Evolutionary conservation across 2,113 vertebrate species (phyloP).

Genomic region (Ursus arctos): DNA sequence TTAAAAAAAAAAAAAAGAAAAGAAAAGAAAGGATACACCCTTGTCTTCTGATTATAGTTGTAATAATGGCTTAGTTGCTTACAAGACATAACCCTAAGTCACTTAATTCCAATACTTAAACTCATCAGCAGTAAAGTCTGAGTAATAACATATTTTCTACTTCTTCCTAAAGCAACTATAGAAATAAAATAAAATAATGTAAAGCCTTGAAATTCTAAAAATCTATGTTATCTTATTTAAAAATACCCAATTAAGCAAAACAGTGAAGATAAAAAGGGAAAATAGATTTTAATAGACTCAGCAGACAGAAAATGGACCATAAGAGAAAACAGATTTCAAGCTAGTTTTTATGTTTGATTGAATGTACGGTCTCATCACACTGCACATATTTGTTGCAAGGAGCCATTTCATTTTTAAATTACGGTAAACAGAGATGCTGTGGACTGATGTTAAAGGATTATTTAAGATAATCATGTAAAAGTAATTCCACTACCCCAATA

Average conservation of each 20-base stretch:
- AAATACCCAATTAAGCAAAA: constrained; percentile 60
- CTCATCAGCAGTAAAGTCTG: background rate
- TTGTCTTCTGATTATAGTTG: background rate
- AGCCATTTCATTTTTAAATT: constrained; percentile 15
- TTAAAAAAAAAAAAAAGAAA: no score
- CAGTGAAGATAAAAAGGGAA: constrained; percentile 19
- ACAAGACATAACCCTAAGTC: background rate
- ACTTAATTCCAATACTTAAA: background rate
- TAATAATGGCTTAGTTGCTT: background rate
- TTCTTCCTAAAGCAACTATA: constrained; percentile 22
- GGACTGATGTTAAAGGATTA: background rate
- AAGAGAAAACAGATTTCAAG: constrained; percentile 1
- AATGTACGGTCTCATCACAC: background rate
- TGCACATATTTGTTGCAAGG: background rate
- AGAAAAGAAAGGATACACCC: background rate
- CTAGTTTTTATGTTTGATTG: constrained; percentile 10
- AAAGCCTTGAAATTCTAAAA: constrained; percentile 41
- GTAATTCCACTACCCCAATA: background rate
- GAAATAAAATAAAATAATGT: constrained; percentile 20
- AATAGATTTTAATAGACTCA: constrained; percentile 6
- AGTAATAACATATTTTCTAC: background rate
- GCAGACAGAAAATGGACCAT: background rate
- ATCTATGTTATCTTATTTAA: constrained; percentile 12
- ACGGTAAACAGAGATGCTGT: background rate
- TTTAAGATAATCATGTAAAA: constrained; percentile 24